Conservation (phyloP, 2,888 invertebrate genomes). For the Trissoscelio sp. region DNA sequence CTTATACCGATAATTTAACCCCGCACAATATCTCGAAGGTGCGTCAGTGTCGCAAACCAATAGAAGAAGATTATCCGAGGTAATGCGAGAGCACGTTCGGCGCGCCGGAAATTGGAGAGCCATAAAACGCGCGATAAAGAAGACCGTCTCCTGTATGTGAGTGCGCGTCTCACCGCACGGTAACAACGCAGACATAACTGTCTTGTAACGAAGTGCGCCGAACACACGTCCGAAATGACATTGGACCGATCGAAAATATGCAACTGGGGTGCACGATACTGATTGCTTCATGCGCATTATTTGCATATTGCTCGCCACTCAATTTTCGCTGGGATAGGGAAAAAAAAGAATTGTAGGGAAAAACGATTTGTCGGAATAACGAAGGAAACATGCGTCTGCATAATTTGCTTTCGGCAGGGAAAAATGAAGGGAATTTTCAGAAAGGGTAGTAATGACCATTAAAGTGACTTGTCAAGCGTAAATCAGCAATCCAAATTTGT, state of each 20-base stretch:
- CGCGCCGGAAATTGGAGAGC: slow-evolving; percentile 49
- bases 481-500: too few relatives aligned
- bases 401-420: slow-evolving; percentile 9
- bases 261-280: slow-evolving; percentile 5
- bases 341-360: not conserved
- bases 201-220: slow-evolving; percentile 39
- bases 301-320: slow-evolving; percentile 34
- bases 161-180: slow-evolving; percentile 2
- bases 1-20: slow-evolving; percentile 46
- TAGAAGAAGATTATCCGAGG: slow-evolving; percentile 46
- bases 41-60: slow-evolving; percentile 48
- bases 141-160: slow-evolving; percentile 22
- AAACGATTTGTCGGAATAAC: slow-evolving; percentile 17
- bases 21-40: slow-evolving; percentile 46
- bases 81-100: slow-evolving; percentile 54
- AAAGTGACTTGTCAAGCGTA: not conserved
- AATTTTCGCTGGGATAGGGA: not conserved
- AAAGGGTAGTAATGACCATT: not conserved
- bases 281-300: slow-evolving; percentile 30
- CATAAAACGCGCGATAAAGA: slow-evolving; percentile 51
- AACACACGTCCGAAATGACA: slow-evolving; percentile 8
- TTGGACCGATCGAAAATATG: slow-evolving; percentile 17
- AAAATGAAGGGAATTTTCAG: slow-evolving; percentile 1
- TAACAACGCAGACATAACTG: slow-evolving; percentile 41
- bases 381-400: slow-evolving; percentile 4